Evolutionary conservation across 2,888 invertebrate genomes (phyloP).

Genomic region (Diabrotica balteata): DNA sequence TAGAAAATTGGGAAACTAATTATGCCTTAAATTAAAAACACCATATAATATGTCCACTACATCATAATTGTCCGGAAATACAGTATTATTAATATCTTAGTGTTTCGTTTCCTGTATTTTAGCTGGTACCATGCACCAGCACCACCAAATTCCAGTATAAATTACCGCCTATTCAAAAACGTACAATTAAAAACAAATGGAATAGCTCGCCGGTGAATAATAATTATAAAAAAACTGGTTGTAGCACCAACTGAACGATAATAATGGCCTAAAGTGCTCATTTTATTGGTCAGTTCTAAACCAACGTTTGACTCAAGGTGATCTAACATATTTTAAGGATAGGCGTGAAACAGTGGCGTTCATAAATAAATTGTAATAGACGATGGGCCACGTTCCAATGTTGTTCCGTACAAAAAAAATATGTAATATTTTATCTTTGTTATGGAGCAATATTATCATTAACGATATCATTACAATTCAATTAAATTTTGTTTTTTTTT

Average conservation of each 20-base stretch:
- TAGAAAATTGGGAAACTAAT: too few species aligned
- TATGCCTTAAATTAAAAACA: too few species aligned
- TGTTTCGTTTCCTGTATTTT: too few species aligned
- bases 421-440: too few species aligned
- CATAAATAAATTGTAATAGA: background rate
- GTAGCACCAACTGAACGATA: constrained; percentile 46
- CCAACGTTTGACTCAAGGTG: constrained; percentile 51
- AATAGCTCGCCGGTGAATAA: constrained; percentile 8
- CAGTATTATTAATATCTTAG: too few species aligned
- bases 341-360: constrained; percentile 39
- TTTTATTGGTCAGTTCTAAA: constrained; percentile 51
- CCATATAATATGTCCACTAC: too few species aligned
- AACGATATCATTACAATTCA: too few species aligned
- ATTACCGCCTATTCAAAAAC: background rate
- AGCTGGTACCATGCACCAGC: background rate
- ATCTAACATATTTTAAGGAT: constrained; percentile 55
- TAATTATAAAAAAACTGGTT: constrained; percentile 45
- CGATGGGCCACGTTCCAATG: too few species aligned
- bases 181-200: constrained; percentile 2
- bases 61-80: too few species aligned
- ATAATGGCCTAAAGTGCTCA: constrained; percentile 53
- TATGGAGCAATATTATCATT: too few species aligned
- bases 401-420: too few species aligned
- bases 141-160: constrained; percentile 6
- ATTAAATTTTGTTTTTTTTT: too few species aligned